A percentile compares a stretch with the other conserved stretches of the same genome.
Conservation (phyloP, 2,888 invertebrate species). For the Thelaira solivaga region DNA sequence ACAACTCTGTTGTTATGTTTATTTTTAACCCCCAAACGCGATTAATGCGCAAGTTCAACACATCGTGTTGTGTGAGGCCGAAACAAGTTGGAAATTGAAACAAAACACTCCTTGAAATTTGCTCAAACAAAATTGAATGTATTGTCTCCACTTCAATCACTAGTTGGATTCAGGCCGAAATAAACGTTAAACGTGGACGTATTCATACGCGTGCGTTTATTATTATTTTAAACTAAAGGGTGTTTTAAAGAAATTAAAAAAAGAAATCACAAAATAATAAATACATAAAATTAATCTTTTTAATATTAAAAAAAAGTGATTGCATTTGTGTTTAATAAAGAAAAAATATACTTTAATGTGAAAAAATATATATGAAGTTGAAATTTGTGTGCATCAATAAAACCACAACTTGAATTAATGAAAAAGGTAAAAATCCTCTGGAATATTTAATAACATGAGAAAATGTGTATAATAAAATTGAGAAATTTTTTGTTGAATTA, state of each 20-base stretch:
- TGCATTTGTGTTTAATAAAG: slow-evolving; percentile 5
- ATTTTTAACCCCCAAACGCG: slow-evolving; percentile 36
- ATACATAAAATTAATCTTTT: slow-evolving; percentile 37
- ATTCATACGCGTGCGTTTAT: slow-evolving; percentile 55
- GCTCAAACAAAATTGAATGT: slow-evolving; percentile 47
- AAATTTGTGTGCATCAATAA: not conserved
- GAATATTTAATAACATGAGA: not conserved
- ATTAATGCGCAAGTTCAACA: slow-evolving; percentile 57
- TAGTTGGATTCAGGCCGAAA: slow-evolving; percentile 63
- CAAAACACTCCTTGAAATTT: slow-evolving; percentile 58
- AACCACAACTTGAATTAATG: not conserved
- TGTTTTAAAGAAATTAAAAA: slow-evolving; percentile 43
- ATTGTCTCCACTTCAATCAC: slow-evolving; percentile 59
- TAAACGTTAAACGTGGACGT: slow-evolving; percentile 59
- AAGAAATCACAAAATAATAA: slow-evolving; percentile 26
- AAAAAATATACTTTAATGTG: not conserved
- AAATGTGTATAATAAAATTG: not conserved
- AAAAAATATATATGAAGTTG: not conserved
- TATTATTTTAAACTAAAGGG: slow-evolving; percentile 39
- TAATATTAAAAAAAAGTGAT: slow-evolving; percentile 3
- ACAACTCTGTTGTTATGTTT: not conserved
- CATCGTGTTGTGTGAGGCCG: slow-evolving; percentile 18
- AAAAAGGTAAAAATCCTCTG: not conserved
- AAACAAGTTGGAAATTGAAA: slow-evolving; percentile 52
- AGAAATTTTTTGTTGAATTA: not conserved